phyloP scores from a whole-genome alignment of 1,140 invertebrate species.

The Hyphantria cunea region DNA sequence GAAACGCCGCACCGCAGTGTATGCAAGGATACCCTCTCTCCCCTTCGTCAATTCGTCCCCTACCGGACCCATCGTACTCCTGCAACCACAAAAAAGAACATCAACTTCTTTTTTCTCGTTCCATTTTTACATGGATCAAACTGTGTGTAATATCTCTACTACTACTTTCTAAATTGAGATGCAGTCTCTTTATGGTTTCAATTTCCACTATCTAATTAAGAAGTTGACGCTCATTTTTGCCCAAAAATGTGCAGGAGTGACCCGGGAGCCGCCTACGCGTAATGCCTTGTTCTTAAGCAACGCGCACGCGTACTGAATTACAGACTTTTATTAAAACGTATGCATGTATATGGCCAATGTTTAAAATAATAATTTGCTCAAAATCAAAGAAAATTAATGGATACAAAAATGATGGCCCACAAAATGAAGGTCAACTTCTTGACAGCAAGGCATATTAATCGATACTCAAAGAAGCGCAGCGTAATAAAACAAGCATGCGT shows the following conservation, averaged over 20 bases:
- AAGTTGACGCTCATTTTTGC: slow-evolving; percentile 98
- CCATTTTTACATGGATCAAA: slow-evolving; percentile 66
- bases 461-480: slow-evolving; percentile 77
- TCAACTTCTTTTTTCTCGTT: slow-evolving; percentile 91
- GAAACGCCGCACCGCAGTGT: slow-evolving; percentile 93
- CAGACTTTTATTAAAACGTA: slow-evolving; percentile 63
- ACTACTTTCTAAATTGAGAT: slow-evolving; percentile 80
- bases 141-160: slow-evolving; percentile 75
- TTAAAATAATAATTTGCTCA: slow-evolving; percentile 74
- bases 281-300: slow-evolving; percentile 76
- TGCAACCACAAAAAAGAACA: slow-evolving; percentile 96
- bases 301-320: slow-evolving; percentile 68
- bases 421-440: slow-evolving; percentile 96
- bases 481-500: slow-evolving; percentile 77
- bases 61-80: slow-evolving; percentile 88
- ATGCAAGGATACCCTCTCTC: slow-evolving; percentile 87
- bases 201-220: slow-evolving; percentile 85
- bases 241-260: slow-evolving; percentile 84
- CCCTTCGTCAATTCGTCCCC: slow-evolving; percentile 75
- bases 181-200: slow-evolving; percentile 71
- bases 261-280: slow-evolving; percentile 73
- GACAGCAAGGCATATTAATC: slow-evolving; percentile 86
- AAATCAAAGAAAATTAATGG: slow-evolving; percentile 79
- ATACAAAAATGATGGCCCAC: slow-evolving; percentile 88
- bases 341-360: slow-evolving; percentile 75